A percentile compares a stretch with the other conserved stretches of the same genome.
phyloP scores from a whole-genome alignment of 2,888 invertebrate genomes.

The Drepana falcataria region DNA sequence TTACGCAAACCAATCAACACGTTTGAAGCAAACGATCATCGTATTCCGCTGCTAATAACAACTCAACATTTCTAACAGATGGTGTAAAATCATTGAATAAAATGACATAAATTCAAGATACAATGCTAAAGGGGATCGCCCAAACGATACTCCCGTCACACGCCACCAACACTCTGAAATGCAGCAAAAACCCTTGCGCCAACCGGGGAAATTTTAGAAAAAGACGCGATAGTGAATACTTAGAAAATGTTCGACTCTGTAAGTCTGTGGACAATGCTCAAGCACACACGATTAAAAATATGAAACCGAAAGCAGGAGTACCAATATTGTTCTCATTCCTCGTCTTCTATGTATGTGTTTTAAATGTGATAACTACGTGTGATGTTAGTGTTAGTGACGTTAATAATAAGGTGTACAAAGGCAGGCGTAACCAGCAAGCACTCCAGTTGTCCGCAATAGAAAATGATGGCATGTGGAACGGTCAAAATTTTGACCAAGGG shows the following conservation, averaged over 20 bases:
- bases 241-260: constrained; percentile 30
- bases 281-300: constrained; percentile 63
- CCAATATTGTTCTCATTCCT: constrained; percentile 53
- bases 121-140: constrained; percentile 70
- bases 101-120: constrained; percentile 60
- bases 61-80: constrained; percentile 18
- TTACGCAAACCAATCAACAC: no score
- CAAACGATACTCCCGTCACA: constrained; percentile 58
- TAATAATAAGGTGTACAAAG: constrained; percentile 42
- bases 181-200: constrained; percentile 37
- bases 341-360: constrained; percentile 58
- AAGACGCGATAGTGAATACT: constrained; percentile 27
- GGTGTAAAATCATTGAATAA: constrained; percentile 35
- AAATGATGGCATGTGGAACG: constrained; percentile 34
- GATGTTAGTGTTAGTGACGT: constrained; percentile 67
- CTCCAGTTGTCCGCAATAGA: constrained; percentile 31
- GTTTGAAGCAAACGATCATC: no score
- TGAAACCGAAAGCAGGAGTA: constrained; percentile 24
- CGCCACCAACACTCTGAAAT: constrained; percentile 32
- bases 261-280: constrained; percentile 63
- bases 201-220: constrained; percentile 44
- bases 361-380: constrained; percentile 73
- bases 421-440: constrained; percentile 24
- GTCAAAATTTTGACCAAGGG: constrained; percentile 37
- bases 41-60: constrained; percentile 10